phyloP scores from a whole-genome alignment of 2,113 vertebrate genomes.

The Oncorhynchus masou region DNA sequence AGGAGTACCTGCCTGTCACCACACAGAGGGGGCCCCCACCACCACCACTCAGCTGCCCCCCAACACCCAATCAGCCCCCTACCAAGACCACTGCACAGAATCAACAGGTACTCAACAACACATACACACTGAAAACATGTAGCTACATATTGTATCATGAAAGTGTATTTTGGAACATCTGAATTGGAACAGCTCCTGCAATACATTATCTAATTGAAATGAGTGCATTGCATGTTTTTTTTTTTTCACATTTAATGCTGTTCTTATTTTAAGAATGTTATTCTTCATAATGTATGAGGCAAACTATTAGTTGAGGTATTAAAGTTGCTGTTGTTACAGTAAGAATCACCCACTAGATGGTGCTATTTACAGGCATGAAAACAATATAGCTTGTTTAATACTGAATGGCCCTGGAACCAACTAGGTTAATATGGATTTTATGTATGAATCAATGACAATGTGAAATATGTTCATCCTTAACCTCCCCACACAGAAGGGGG shows the following conservation, averaged over 20 bases:
- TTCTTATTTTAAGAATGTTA: too few relatives aligned
- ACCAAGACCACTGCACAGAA: constrained; percentile 29
- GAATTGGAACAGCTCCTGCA: not conserved
- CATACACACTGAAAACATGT: not conserved
- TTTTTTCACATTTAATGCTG: not conserved
- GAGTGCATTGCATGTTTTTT: not conserved
- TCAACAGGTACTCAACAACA: constrained; percentile 46
- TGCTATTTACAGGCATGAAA: constrained; percentile 52
- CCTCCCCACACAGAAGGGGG: constrained; percentile 1
- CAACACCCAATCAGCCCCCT: constrained; percentile 46
- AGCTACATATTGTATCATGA: not conserved
- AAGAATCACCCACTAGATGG: constrained; percentile 67
- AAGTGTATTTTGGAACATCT: not conserved
- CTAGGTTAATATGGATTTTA: constrained; percentile 16
- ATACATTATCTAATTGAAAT: not conserved
- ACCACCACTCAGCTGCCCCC: not conserved
- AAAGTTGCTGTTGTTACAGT: not conserved
- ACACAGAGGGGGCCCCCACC: constrained; percentile 37
- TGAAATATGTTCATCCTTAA: constrained; percentile 9
- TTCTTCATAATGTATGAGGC: not conserved
- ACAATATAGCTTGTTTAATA: not conserved
- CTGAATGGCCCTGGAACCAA: constrained; percentile 19
- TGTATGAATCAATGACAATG: constrained; percentile 12
- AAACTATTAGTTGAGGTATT: not conserved
- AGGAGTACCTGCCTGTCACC: constrained; percentile 67